Percentiles rank a stretch among this genome's conserved stretches.
Conservation (phyloP, 2,888 invertebrate genomes). For the Zygaena filipendulae region DNA sequence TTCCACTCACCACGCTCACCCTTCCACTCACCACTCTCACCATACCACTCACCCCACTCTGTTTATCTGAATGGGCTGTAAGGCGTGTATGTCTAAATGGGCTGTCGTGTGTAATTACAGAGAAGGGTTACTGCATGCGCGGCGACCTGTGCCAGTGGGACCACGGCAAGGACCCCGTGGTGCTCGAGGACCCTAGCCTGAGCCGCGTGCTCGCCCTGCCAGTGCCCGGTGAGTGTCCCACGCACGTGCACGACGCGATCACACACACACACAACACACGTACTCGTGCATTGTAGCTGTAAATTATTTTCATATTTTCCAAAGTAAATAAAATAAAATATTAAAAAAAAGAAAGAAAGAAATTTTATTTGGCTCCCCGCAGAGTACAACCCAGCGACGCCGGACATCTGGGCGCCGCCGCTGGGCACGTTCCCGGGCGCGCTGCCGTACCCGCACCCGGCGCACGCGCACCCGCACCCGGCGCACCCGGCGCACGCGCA, state of each 20-base stretch:
- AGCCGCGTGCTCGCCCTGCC: constrained; percentile 38
- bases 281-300: background rate
- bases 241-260: too few species aligned
- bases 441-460: constrained; percentile 24
- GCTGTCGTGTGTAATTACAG: too few species aligned
- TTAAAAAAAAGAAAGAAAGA: too few species aligned
- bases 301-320: background rate
- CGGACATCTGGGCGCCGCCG: constrained; percentile 71
- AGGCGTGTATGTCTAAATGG: too few species aligned
- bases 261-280: too few species aligned
- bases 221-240: constrained; percentile 35
- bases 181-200: constrained; percentile 84
- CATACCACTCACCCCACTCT: too few species aligned
- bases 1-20: too few species aligned
- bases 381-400: constrained; percentile 87
- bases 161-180: constrained; percentile 96
- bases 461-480: constrained; percentile 16
- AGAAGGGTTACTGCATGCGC: constrained; percentile 95
- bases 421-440: constrained; percentile 32
- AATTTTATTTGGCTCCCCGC: constrained; percentile 22
- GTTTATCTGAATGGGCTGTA: too few species aligned
- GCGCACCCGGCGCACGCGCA: constrained; percentile 19
- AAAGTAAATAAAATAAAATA: background rate
- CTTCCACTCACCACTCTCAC: too few species aligned
- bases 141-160: constrained; percentile 98